Evolutionary conservation across 2,888 invertebrate species (phyloP).

Genomic region (Anodontia alba): DNA sequence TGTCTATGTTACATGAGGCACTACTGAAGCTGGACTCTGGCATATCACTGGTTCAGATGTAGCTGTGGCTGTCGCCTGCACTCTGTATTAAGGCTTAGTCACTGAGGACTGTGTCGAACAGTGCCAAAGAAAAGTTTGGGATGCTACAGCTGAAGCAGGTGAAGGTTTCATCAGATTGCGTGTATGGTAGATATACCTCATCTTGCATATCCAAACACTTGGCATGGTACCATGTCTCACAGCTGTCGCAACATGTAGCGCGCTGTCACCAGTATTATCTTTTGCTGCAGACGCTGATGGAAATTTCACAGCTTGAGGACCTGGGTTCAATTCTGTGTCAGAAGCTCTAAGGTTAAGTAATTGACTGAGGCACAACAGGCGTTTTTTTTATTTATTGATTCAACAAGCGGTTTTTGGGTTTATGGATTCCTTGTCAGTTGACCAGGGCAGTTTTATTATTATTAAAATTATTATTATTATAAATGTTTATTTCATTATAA

Average conservation of each 20-base stretch:
- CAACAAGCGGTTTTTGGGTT: neutral
- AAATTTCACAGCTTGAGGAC: neutral
- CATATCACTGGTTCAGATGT: neutral
- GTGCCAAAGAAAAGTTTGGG: neutral
- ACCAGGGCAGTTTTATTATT: too few species aligned
- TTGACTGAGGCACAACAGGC: neutral
- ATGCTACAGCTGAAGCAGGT: too few species aligned
- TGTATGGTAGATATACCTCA: conserved; percentile 4
- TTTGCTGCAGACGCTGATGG: conserved; percentile 20
- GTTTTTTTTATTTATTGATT: too few species aligned
- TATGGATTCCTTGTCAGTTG: neutral
- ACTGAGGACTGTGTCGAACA: conserved; percentile 3
- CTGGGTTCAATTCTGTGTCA: neutral
- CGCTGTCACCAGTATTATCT: conserved; percentile 15
- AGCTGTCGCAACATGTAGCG: conserved; percentile 21
- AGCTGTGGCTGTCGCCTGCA: neutral
- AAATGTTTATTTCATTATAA: too few species aligned
- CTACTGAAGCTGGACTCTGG: neutral
- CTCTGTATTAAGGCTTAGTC: neutral
- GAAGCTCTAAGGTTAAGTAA: neutral
- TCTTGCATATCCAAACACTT: conserved; percentile 14
- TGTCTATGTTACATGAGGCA: neutral
- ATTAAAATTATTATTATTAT: too few species aligned
- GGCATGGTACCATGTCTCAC: too few species aligned
- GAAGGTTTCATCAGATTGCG: neutral